Base-by-base conservation (phyloP, 1,140 invertebrate genomes). In the Littorina saxatilis region DNA sequence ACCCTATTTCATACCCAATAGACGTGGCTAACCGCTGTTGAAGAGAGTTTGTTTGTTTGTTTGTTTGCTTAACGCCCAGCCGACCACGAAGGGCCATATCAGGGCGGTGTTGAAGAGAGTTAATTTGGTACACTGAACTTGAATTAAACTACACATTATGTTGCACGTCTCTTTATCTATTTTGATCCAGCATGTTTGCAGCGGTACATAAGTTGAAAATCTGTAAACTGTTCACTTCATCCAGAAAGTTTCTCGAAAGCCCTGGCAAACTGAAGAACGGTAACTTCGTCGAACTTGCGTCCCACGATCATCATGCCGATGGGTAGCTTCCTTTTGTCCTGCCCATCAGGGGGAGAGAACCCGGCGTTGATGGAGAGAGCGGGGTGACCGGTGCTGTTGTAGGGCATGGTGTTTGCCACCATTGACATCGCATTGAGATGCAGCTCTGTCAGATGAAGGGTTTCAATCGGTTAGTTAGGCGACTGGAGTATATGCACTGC, bases 331-430 rank as follows among this genome's bases (percentile, higher is more conserved):
- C 88, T 84, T 3, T 23, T 20, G 35, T 23, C n/a, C 9, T 13
- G 37, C 7, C 37, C 15, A 23, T 35, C 29, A 75, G 40, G 73
- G 73, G 35, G 29, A 52, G 29, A 75, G 35, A 52, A 55, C n/a
- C 90, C 89, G 1, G 89, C 88, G 66, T 89, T 89, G 20, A 91
- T 85, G 9, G 84, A 80, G 1, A 91, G 75, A 27, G 88, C 87
- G 1, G 88, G 88, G 61, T 91, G 88, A 27, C 89, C 88, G 0
- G 86, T 91, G 32, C 63, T 58, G 79, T 91, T 76, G 77, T 35
- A 52, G 11, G 50, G 13, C 73, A 55, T 27, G 86, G 84, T 88
- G 72, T 90, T 89, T 9, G 66, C 39, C 15, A 83, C 40, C 84
- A 87, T 86, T 5, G 1, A 29, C 23, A 52, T 5, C n/a, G n/a